Conservation (phyloP, 2,797 vertebrate genomes). For the Lutjanus campechanus region DNA sequence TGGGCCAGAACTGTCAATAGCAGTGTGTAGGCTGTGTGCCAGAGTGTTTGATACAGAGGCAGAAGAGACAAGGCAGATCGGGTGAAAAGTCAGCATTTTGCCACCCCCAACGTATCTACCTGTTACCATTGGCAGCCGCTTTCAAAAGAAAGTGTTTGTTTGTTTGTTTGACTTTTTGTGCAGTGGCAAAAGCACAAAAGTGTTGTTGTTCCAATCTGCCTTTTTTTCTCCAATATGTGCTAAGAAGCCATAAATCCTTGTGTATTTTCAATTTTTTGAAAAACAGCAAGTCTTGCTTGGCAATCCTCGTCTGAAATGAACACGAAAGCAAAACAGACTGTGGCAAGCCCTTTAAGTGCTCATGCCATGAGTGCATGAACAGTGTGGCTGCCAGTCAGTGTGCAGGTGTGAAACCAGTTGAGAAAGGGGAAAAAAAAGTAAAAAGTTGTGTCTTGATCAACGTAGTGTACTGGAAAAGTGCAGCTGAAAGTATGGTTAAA, state of each 20-base stretch:
- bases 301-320: background rate
- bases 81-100: constrained; percentile 29
- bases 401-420: background rate
- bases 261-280: background rate
- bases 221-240: background rate
- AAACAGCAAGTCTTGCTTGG: background rate
- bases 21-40: constrained; percentile 13
- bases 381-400: too few species aligned
- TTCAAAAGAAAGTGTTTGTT: constrained; percentile 7
- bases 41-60: constrained; percentile 30
- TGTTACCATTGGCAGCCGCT: constrained; percentile 35
- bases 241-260: background rate
- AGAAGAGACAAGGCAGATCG: background rate
- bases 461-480: background rate
- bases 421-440: background rate
- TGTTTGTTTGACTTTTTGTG: constrained; percentile 4
- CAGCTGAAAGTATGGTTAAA: too few species aligned
- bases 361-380: background rate
- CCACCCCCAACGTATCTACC: background rate
- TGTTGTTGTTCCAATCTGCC: background rate
- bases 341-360: background rate
- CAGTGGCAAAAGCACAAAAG: too few species aligned
- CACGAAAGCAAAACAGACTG: background rate
- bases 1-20: constrained; percentile 7
- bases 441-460: background rate